Conservation (phyloP, 2,888 invertebrate species). For the Cerastis rubricosa region DNA sequence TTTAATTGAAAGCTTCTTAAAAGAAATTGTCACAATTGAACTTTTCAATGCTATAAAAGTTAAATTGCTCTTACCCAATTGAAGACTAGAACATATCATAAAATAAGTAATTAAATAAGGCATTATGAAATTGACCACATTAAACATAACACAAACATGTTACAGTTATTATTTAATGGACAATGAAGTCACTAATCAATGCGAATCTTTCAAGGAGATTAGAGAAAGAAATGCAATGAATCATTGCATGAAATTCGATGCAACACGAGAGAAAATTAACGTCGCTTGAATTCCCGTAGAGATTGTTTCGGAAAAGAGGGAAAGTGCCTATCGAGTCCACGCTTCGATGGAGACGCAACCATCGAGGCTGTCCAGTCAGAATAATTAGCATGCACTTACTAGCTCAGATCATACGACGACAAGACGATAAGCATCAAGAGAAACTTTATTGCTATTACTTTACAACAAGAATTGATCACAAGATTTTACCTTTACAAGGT, state of each 20-base stretch:
- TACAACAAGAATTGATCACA: slow-evolving; percentile 41
- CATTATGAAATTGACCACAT: slow-evolving; percentile 22
- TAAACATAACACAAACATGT: slow-evolving; percentile 23
- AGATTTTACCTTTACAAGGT: slow-evolving; percentile 20
- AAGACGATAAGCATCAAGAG: slow-evolving; percentile 57
- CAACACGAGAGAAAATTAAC: slow-evolving; percentile 69
- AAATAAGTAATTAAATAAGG: not conserved
- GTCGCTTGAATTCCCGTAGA: slow-evolving; percentile 69
- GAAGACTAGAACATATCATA: not conserved
- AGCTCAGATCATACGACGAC: slow-evolving; percentile 52
- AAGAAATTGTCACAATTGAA: slow-evolving; percentile 22
- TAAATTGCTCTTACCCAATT: slow-evolving; percentile 15
- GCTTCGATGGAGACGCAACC: slow-evolving; percentile 72
- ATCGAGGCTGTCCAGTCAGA: slow-evolving; percentile 41
- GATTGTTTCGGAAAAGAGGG: slow-evolving; percentile 82
- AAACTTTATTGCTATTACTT: slow-evolving; percentile 62
- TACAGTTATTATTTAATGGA: slow-evolving; percentile 58
- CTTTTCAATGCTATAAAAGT: not conserved
- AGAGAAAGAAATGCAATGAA: slow-evolving; percentile 53
- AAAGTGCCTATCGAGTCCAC: slow-evolving; percentile 78
- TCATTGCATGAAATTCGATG: slow-evolving; percentile 63
- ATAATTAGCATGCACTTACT: slow-evolving; percentile 58
- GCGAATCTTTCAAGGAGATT: slow-evolving; percentile 46
- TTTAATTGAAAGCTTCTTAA: slow-evolving; percentile 12
- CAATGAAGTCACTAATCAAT: slow-evolving; percentile 56